Evolutionary conservation across 1,140 invertebrate genomes (phyloP).

Genomic region (Cylas formicarius): DNA sequence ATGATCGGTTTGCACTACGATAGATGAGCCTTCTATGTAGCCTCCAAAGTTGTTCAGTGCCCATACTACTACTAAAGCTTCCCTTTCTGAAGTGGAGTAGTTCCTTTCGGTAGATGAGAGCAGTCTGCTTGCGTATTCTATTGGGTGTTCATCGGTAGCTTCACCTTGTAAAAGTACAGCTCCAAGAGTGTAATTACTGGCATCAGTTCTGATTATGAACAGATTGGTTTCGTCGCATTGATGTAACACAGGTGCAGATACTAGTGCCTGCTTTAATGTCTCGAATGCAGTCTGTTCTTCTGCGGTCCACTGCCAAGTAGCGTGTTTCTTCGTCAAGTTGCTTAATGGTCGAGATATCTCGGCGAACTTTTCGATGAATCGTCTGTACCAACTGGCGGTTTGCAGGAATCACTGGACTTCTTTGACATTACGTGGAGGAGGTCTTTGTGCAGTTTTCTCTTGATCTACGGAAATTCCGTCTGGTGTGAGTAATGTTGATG

Average conservation of each 20-base stretch:
- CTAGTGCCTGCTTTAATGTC: neutral
- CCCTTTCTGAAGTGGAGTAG: slow-evolving; percentile 37
- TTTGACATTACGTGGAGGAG: neutral
- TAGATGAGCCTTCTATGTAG: slow-evolving; percentile 29
- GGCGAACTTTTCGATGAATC: neutral
- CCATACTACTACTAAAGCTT: slow-evolving; percentile 42
- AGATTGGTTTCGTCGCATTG: neutral
- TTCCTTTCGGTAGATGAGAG: slow-evolving; percentile 37
- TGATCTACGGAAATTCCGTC: too few relatives aligned
- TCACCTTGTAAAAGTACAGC: slow-evolving; percentile 36
- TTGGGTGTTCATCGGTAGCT: slow-evolving; percentile 35
- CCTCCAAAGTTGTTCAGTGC: slow-evolving; percentile 36
- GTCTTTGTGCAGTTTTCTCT: too few relatives aligned
- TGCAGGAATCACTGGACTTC: slow-evolving; percentile 3
- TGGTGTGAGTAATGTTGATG: too few relatives aligned
- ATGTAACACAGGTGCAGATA: neutral
- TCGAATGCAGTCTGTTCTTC: neutral
- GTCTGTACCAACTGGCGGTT: neutral
- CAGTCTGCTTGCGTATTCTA: slow-evolving; percentile 43
- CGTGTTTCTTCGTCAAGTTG: neutral
- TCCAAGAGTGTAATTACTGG: slow-evolving; percentile 35
- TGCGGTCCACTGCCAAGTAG: neutral
- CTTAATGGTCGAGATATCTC: slow-evolving; percentile 1
- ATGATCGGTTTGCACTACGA: slow-evolving; percentile 34
- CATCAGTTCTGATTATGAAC: slow-evolving; percentile 30